Evolutionary conservation across 2,888 invertebrate genomes (phyloP), one percentile per base, ranked within the genome.

Genomic region (Omphaloscelis lunosa): DNA sequence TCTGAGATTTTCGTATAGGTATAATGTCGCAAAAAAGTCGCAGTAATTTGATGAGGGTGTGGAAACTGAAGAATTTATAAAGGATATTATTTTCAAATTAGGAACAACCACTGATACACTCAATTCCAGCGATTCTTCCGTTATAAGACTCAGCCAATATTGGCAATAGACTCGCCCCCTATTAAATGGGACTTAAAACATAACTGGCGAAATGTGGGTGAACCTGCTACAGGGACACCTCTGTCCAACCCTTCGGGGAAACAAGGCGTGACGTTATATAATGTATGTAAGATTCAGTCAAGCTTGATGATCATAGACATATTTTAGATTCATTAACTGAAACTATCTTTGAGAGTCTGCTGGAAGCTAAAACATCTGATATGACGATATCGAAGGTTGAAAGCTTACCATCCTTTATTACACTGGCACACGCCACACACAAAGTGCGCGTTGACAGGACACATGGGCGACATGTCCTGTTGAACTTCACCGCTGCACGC

Each of bases 391-490:
- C 34, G n/a, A n/a, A 58, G 7, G 34, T 58, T 58, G 7, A n/a
- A 58, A 34, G 34, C 72, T 90, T 83, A 98, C 98, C 98, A 98
- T 89, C 97, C 97, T 73, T 95, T 93, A 84, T 97, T 96, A 87
- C 98, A 98, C 82, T 95, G 93, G 87, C 98, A 98, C 85, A 97
- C 97, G n/a, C 97, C 98, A 93, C 97, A 98, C 75, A 95, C 97
- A 81, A 97, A 96, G 90, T 97, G 97, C 69, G 97, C 97, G 93
- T 97, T 97, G 71, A 88, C 89, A 77, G 95, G 97, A 91, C 97
- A 97, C 87, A 91, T 91, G 12, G 91, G 89, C 0, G 88, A 77
- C 89, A 93, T 91, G 68, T 93, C 93, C 89, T 88, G 93, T 90
- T 91, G 90, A 56, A 81, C 66, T 72, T 96, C 91, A 66, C 93